Base-by-base conservation (phyloP, 92 coral and sea anemone genomes). In the Metridium senile region DNA sequence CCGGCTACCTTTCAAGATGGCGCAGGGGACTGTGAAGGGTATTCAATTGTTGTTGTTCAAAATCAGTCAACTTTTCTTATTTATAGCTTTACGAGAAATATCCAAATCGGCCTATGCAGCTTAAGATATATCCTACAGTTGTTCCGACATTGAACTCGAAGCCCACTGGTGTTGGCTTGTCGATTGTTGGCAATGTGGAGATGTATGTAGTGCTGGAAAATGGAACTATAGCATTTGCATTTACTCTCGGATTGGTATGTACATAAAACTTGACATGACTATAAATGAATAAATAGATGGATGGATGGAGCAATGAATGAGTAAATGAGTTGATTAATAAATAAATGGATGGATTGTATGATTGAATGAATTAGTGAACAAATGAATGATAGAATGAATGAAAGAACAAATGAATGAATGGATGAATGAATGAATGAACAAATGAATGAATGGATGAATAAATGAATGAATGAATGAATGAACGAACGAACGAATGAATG, bases 171-270 rank as follows among this genome's bases (percentile, higher is more conserved):
- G 84, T 89, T 31, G 82, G 43, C 63, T 49, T 89, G 54, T 59
- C 81, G 25, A 61, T 95, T 53, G 62, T 71, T 33, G 99, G 99
- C 18, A 81, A 85, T 77, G 84, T 86, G 62, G 91, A 89, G 43
- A 75, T 81, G 13, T 77, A 69, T 33, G 99, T 92, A 11, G 87
- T 78, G 22, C 79, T 87, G 46, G 83, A 89, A 74, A 84, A 92
- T 59, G 87, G 89, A 26, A 72, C 93, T 1, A 67, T 68, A 28
- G 87, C 69, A 9, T 95, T 79, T 73, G 82, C 94, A 30, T 89
- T 95, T 72, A 81, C 97, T 23, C 86, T 95, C 26, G 90, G 86
- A 52, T 63, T 84, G 99, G 99, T 95, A 70, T 79, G 97, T 68
- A 8, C 29, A 39, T n/a, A n/a, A n/a, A n/a, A n/a, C n/a, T n/a